These are phyloP conservation scores for Tetramorium parvispinum DNA, from an alignment of 1,140 invertebrate species.

Conservation along the genomic window DNA sequence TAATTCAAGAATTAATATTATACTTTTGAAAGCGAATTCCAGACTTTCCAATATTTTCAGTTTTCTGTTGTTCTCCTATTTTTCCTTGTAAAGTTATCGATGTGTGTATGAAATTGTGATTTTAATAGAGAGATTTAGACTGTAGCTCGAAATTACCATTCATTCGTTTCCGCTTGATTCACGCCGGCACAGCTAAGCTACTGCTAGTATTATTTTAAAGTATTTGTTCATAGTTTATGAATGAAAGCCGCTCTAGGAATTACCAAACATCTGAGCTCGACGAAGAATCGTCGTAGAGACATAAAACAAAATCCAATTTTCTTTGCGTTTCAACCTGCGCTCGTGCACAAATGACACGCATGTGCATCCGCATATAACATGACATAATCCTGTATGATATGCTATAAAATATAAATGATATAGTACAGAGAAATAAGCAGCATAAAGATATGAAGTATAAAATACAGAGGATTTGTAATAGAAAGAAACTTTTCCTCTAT, in stretches of 20 bases:
- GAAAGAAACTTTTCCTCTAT: neutral
- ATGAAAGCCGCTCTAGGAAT: neutral
- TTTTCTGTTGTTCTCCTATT: neutral
- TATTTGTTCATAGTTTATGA: slow-evolving; percentile 16
- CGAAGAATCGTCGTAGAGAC: slow-evolving; percentile 8
- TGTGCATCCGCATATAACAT: slow-evolving; percentile 8
- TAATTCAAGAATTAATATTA: neutral
- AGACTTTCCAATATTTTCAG: neutral
- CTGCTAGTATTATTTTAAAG: neutral
- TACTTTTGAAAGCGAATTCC: neutral
- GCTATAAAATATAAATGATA: neutral
- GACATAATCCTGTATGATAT: neutral
- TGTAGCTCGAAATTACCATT: neutral
- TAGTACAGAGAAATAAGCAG: neutral
- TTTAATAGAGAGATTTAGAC: neutral
- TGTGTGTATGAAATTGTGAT: slow-evolving; percentile 13
- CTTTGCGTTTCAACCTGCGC: neutral
- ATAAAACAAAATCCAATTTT: slow-evolving; percentile 51
- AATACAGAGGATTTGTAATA: slow-evolving; percentile 12
- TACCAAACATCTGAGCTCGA: neutral
- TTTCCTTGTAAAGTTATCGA: neutral
- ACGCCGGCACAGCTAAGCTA: neutral
- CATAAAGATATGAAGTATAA: slow-evolving; percentile 11
- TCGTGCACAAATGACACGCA: neutral
- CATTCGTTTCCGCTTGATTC: neutral